Conservation (phyloP, 2,797 vertebrate species). For the Cossypha heuglini region DNA sequence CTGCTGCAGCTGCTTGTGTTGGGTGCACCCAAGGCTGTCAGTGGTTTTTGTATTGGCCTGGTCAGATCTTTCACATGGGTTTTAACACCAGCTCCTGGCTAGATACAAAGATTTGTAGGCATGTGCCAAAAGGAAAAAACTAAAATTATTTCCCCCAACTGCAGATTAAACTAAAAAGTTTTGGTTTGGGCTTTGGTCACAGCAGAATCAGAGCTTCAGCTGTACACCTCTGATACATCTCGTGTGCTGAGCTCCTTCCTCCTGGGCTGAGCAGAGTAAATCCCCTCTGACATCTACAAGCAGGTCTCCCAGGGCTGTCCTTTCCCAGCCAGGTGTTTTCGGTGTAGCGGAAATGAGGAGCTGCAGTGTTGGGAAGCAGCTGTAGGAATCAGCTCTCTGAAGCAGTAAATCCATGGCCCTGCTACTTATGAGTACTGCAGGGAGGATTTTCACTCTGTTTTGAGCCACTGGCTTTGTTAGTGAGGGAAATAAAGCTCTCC, state of each 20-base stretch:
- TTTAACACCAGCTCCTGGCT: not conserved
- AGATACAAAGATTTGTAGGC: not conserved
- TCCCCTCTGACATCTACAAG: not conserved
- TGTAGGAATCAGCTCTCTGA: not conserved
- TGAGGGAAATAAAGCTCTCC: not conserved
- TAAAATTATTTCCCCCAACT: not conserved
- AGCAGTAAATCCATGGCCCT: slow-evolving; percentile 10
- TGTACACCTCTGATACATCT: not conserved
- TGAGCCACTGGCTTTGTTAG: not conserved
- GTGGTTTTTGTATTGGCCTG: fast-evolving
- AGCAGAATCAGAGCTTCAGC: not conserved
- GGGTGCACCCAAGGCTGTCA: not conserved
- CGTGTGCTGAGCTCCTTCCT: not conserved
- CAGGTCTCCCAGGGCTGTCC: not conserved
- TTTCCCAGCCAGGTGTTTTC: not conserved
- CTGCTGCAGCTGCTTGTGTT: not conserved
- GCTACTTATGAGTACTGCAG: fast-evolving
- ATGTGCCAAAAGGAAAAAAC: not conserved
- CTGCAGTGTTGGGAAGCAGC: slow-evolving; percentile 8
- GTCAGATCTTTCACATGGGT: not conserved
- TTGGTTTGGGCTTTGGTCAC: not conserved
- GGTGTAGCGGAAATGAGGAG: not conserved
- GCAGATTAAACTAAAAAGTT: not conserved
- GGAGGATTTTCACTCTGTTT: not conserved
- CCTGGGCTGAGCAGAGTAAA: not conserved